Base-by-base conservation (phyloP, 2,113 vertebrate species). In the Tachycineta bicolor region DNA sequence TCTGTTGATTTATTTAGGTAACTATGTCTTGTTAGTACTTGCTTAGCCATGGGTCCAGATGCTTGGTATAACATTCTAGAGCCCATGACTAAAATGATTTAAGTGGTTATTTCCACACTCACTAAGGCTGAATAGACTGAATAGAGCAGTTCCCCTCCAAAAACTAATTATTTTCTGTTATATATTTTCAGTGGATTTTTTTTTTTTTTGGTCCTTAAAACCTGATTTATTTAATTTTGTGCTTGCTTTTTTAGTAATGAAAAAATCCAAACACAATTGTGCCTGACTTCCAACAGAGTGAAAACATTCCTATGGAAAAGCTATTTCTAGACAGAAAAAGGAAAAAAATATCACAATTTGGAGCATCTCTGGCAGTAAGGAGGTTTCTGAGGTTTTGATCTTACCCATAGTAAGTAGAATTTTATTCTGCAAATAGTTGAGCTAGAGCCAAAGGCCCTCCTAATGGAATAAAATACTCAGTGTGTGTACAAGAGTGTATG, bases 1-100 rank as follows among this genome's bases (percentile, higher is more conserved):
- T 53, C 33, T 93, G 64, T 79, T 96, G 77, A 86, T 60, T 91
- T 93, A 74, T 96, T 94, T 94, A 81, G 31, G 53, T 95, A 93
- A 81, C 33, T 64, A 14, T 37, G 20, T 77, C 89, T 77, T 84
- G 34, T 85, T 95, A 62, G 77, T 47, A 87, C 82, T 87, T 93
- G 62, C 25, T 88, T 92, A 70, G 77, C 64, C 75, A 77, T 86
- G 58, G 39, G 67, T 75, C 34, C 29, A 67, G 60, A 69, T 59
- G 15, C 29, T 81, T 82, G 28, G 41, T 94, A 24, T 67, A 85
- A 81, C 60, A 50, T 94, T 96, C 90, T 90, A 23, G 20, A 96
- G 50, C 18, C 56, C 7, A 18, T 3, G 5, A 79, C 82, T 93
- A 52, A 95, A 95, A 85, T 80, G 1, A 78, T 50, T 58, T 91